These are phyloP conservation scores for Armadillidium nasatum DNA, from an alignment of 1,140 invertebrate genomes.

Conservation along the genomic window DNA sequence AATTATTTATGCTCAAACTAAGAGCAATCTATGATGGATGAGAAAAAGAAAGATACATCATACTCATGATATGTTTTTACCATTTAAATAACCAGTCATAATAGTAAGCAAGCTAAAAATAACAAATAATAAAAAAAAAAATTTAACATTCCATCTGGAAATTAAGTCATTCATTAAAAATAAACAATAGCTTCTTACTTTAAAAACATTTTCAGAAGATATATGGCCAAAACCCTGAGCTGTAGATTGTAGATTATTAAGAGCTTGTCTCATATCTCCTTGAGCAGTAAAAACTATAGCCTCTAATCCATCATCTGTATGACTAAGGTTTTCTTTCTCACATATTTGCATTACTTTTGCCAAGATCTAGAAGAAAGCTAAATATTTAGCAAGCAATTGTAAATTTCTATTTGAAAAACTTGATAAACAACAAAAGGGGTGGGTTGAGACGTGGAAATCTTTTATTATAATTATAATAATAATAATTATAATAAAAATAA, in stretches of 20 bases:
- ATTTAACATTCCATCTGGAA: too few species aligned
- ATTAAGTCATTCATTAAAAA: too few species aligned
- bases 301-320: constrained; percentile 90
- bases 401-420: too few species aligned
- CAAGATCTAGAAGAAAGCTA: constrained; percentile 60
- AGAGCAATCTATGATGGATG: too few species aligned
- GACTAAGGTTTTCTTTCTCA: constrained; percentile 69
- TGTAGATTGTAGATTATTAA: constrained; percentile 98
- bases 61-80: not conserved
- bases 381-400: too few species aligned
- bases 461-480: too few species aligned
- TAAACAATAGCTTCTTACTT: too few species aligned
- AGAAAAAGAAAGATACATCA: too few species aligned
- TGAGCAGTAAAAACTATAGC: constrained; percentile 97
- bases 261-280: constrained; percentile 93
- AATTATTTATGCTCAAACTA: too few species aligned
- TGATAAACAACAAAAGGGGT: too few species aligned
- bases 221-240: constrained; percentile 89
- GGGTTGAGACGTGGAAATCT: too few species aligned
- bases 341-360: constrained; percentile 72
- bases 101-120: constrained; percentile 16
- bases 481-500: too few species aligned
- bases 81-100: not conserved
- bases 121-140: constrained; percentile 19
- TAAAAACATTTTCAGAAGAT: constrained; percentile 95